Base-by-base conservation (phyloP, 2,113 vertebrate species). In the Sceloporus tristichus region DNA sequence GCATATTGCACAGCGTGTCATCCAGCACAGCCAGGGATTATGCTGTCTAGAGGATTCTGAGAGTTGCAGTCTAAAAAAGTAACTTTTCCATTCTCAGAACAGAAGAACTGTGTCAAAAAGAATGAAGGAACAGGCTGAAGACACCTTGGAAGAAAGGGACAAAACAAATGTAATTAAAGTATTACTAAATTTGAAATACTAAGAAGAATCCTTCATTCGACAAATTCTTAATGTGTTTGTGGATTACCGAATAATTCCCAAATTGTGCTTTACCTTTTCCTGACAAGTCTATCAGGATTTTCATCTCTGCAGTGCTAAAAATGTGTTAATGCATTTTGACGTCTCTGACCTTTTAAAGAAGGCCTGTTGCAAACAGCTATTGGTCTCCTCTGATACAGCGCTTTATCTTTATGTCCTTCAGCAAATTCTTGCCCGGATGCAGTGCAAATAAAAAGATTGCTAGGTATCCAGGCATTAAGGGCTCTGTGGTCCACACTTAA, bases 321-420 rank as follows among this genome's bases (percentile, higher is more conserved):
- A 71, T 71, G 19, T 38, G 48, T 79, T 59, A 59, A 84, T 74
- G 10, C 25, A 21, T 84, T 74, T 59, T 74, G 83, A 74, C 70
- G 56, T 84, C 70, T 74, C 53, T 84, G 48, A 18, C 53, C 53
- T 74, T 84, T 79, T 54, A 84, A 34, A 38, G 70, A 56, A 48
- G 23, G 16, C 29, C 42, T 9, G 9, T 40, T 83, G 48, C 48
- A 48, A 48, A 48, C 48, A 48, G 48, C 48, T 48, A 48, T 2
- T 48, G 66, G 14, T n/a, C 27, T 53, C 1, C 16, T n/a, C 27
- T 53, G 13, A n/a, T 56, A 8, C 66, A 34, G 38, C 29, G 19
- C 13, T 73, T 53, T 56, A 2, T 73, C 21, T 53, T 9, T 53
- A 29, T 79, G 48, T 14, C 42, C 19, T 79, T 14, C 4, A 29